Conservation (phyloP, 2,888 invertebrate species). For the Drosophila rellima region DNA sequence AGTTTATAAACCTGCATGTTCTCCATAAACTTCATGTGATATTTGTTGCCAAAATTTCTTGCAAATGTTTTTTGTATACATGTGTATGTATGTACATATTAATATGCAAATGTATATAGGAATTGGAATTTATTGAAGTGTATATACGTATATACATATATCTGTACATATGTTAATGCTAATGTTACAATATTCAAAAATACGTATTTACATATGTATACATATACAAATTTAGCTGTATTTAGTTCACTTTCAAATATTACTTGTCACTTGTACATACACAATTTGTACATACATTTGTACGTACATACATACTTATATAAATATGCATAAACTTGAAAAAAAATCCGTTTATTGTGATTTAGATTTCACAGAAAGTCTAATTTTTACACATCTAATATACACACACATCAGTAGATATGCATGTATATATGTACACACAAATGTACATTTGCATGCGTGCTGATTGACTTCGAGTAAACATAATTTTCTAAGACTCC, state of each 20-base stretch:
- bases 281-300: not conserved
- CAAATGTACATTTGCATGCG: constrained; percentile 1
- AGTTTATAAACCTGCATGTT: constrained; percentile 2
- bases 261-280: not conserved
- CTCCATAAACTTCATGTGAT: constrained; percentile 8
- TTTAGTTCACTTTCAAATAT: not conserved
- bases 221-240: not conserved
- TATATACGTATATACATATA: not conserved
- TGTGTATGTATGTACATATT: not conserved
- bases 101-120: no score
- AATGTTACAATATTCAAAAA: not conserved
- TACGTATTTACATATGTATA: no score
- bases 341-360: not conserved
- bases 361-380: not conserved
- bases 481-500: constrained; percentile 2
- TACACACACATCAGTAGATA: not conserved
- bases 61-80: constrained; percentile 5
- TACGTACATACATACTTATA: not conserved
- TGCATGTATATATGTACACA: not conserved
- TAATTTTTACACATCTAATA: not conserved
- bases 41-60: not conserved
- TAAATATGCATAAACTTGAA: constrained; percentile 1
- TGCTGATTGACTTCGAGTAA: constrained; percentile 6
- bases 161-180: not conserved
- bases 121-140: no score